Evolutionary conservation across 2,888 invertebrate species (phyloP), one percentile per base, ranked within the genome.

Genomic region (Diarsia mendica): DNA sequence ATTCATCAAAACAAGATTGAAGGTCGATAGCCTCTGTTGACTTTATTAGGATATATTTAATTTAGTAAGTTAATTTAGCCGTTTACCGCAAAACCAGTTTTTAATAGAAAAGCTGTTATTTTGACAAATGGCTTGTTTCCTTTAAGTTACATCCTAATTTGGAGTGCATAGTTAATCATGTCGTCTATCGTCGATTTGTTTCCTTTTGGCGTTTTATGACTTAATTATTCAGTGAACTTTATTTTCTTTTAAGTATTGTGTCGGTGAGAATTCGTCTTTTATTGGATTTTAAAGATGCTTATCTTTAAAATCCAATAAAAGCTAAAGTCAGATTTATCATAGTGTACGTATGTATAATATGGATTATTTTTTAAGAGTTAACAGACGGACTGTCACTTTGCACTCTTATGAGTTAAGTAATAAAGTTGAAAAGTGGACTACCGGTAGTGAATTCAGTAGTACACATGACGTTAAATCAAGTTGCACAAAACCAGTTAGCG

Each of bases 41-140:
- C 75, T 86, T 75, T 75, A 77, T 87, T 76, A 75, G 73, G 83
- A 23, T 46, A 64, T 72, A 61, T 72, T 74, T 76, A 70, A 85
- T 77, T 85, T 70, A 70, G 53, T 71, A 48, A 76, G 76, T 86
- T 83, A 75, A 83, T 85, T 49, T 79, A 71, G 67, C 51, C 60
- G 65, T 84, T 84, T 73, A 71, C 39, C 63, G 46, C n/a, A 77
- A 70, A 77, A 82, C 79, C 3, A 49, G 73, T 84, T 84, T 77
- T 71, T 61, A n/a, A 55, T 67, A 64, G 33, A 72, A 66, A 68
- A 39, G 33, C 67, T 68, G 53, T 80, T 75, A 77, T 39, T 65
- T 60, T 67, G 63, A 82, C 48, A 65, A 55, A 72, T 70, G 74
- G 58, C 58, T 80, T 49, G 58, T 67, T 80, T 69, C 44, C n/a